Percentiles rank a stretch among this genome's conserved stretches.
phyloP scores from a whole-genome alignment of 2,888 invertebrate genomes.

The Beris chalybata region DNA sequence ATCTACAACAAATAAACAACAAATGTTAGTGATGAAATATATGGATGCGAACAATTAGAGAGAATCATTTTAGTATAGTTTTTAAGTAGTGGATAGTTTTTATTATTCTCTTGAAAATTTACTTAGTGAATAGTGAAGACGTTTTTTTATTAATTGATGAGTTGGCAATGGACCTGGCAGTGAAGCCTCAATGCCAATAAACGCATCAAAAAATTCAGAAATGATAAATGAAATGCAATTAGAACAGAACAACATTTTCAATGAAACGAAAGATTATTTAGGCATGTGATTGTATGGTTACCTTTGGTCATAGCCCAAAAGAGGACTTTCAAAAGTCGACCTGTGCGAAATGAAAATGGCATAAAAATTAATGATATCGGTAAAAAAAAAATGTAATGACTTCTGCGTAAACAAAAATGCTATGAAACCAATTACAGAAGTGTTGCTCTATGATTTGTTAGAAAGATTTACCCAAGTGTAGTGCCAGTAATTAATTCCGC shows the following conservation, averaged over 20 bases:
- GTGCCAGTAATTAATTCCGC: conserved; percentile 84
- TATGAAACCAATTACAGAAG: conserved; percentile 8
- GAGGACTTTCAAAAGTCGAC: conserved; percentile 53
- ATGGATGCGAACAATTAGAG: conserved; percentile 30
- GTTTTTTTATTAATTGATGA: no score
- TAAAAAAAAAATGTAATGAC: conserved; percentile 8
- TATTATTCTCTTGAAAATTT: no score
- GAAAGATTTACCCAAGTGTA: conserved; percentile 73
- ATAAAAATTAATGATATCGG: conserved; percentile 4
- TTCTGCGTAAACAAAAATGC: conserved; percentile 1
- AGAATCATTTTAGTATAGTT: conserved; percentile 6
- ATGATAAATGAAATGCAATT: no score
- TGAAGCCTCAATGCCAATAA: no score
- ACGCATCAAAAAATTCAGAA: no score
- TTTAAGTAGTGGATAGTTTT: no score
- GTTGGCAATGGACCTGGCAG: no score
- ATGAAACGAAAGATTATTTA: conserved; percentile 3
- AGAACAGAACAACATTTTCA: neutral
- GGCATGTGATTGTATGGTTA: conserved; percentile 41
- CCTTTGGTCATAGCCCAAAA: conserved; percentile 55
- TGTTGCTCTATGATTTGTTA: conserved; percentile 17
- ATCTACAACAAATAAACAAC: conserved; percentile 60
- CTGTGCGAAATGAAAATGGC: conserved; percentile 43
- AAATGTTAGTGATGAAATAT: conserved; percentile 33
- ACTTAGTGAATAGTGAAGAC: no score